Evolutionary conservation across 2,888 invertebrate genomes (phyloP).

Genomic region (Drosophila histrio): DNA sequence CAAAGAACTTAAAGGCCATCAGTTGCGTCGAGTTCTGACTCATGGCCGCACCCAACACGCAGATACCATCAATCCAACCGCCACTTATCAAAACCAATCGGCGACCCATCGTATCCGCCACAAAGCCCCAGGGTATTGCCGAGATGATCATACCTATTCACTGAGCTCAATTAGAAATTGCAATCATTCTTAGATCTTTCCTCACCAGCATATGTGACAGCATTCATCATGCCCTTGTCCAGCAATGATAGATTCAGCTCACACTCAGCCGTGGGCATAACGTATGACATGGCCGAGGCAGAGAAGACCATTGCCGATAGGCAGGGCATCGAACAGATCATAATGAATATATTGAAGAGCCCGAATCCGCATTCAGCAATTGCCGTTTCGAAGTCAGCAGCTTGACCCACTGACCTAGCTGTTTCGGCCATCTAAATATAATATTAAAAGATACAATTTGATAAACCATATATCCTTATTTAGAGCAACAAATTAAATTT

Average conservation of each 20-base stretch:
- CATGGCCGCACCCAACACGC: conserved; percentile 87
- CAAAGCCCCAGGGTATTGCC: conserved; percentile 90
- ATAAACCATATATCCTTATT: not conserved
- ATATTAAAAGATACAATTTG: not conserved
- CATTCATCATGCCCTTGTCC: conserved; percentile 89
- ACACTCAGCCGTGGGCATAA: conserved; percentile 90
- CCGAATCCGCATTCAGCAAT: conserved; percentile 89
- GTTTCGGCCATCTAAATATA: conserved; percentile 32
- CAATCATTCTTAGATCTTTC: not conserved
- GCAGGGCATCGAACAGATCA: conserved; percentile 87
- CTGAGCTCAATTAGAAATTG: not conserved
- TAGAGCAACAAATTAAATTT: conserved; percentile 34
- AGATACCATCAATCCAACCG: conserved; percentile 86
- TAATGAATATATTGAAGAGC: conserved; percentile 87
- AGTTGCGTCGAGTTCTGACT: conserved; percentile 88
- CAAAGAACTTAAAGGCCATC: conserved; percentile 88
- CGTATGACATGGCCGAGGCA: conserved; percentile 88
- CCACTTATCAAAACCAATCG: conserved; percentile 88
- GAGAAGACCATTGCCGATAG: conserved; percentile 89
- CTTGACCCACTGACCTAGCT: not conserved
- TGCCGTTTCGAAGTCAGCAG: conserved; percentile 89
- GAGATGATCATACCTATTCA: conserved; percentile 90
- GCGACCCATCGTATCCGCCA: conserved; percentile 90
- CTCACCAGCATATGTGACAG: conserved; percentile 89
- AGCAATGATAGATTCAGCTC: conserved; percentile 88